Conservation (phyloP, 2,888 invertebrate genomes). For the Phalera bucephala region DNA sequence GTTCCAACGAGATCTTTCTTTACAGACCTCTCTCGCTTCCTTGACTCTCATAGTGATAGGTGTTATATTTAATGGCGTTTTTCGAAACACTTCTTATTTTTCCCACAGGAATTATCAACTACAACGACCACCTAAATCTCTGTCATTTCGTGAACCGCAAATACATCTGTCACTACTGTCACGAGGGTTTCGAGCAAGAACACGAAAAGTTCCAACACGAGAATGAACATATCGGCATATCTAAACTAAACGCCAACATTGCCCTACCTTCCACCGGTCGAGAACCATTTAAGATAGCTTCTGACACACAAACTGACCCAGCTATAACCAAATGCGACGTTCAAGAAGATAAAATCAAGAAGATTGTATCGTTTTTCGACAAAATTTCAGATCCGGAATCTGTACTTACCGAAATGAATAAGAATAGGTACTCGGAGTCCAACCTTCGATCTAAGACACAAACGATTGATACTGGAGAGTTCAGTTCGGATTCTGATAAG, state of each 20-base stretch:
- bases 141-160: slow-evolving; percentile 63
- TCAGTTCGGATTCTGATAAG: slow-evolving; percentile 37
- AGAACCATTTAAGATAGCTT: slow-evolving; percentile 38
- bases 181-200: slow-evolving; percentile 64
- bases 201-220: slow-evolving; percentile 58
- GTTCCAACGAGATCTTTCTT: no score
- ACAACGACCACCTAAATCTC: slow-evolving; percentile 71
- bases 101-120: slow-evolving; percentile 69
- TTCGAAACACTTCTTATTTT: no score
- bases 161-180: slow-evolving; percentile 65
- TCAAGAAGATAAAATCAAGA: slow-evolving; percentile 66
- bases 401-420: slow-evolving; percentile 47
- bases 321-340: slow-evolving; percentile 39
- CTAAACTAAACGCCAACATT: slow-evolving; percentile 36
- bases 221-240: slow-evolving; percentile 66
- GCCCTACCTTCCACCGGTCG: slow-evolving; percentile 21
- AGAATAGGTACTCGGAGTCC: slow-evolving; percentile 45
- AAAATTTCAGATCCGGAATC: slow-evolving; percentile 57
- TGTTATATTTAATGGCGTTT: no score
- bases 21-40: no score
- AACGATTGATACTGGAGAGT: slow-evolving; percentile 22
- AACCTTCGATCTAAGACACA: slow-evolving; percentile 38
- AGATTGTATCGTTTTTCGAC: slow-evolving; percentile 72
- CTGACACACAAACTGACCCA: slow-evolving; percentile 61
- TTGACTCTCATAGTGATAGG: no score